These are phyloP conservation scores for Agrochola macilenta DNA, from an alignment of 2,888 invertebrate species.

Conservation along the genomic window DNA sequence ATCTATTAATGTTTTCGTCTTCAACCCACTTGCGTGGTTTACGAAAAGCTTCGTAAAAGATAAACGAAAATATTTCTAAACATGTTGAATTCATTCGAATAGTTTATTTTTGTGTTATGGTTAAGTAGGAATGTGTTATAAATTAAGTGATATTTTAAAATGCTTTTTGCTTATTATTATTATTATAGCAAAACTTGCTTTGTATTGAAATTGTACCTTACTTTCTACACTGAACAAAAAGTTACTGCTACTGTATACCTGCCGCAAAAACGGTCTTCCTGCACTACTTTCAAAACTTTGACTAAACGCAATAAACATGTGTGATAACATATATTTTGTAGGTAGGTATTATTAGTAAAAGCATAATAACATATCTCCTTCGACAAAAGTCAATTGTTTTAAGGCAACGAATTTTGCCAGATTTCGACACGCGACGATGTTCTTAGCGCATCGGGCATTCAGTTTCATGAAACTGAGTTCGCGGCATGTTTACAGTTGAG, in stretches of 20 bases:
- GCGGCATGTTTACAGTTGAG: conserved; percentile 63
- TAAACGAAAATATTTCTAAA: conserved; percentile 78
- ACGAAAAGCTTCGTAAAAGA: conserved; percentile 63
- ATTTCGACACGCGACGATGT: conserved; percentile 34
- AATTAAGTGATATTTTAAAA: conserved; percentile 79
- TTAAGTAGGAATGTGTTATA: conserved; percentile 76
- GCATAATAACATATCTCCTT: conserved; percentile 38
- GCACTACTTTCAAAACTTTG: conserved; percentile 33
- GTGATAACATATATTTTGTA: conserved; percentile 46
- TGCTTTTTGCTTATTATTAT: conserved; percentile 73
- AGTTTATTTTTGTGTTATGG: conserved; percentile 88
- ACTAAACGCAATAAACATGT: conserved; percentile 45
- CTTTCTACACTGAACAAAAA: conserved; percentile 52
- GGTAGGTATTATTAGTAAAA: conserved; percentile 37
- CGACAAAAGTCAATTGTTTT: conserved; percentile 45
- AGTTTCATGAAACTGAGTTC: conserved; percentile 37
- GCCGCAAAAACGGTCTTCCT: conserved; percentile 42
- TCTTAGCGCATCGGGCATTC: conserved; percentile 33
- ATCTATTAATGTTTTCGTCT: conserved; percentile 65
- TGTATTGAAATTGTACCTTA: conserved; percentile 50
- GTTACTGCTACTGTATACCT: conserved; percentile 27
- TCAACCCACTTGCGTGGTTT: conserved; percentile 61
- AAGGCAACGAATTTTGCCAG: conserved; percentile 20
- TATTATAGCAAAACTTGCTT: conserved; percentile 67
- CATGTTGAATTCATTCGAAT: conserved; percentile 88